phyloP scores from a whole-genome alignment of 1,140 invertebrate species.

The Teleopsis dalmanni region DNA sequence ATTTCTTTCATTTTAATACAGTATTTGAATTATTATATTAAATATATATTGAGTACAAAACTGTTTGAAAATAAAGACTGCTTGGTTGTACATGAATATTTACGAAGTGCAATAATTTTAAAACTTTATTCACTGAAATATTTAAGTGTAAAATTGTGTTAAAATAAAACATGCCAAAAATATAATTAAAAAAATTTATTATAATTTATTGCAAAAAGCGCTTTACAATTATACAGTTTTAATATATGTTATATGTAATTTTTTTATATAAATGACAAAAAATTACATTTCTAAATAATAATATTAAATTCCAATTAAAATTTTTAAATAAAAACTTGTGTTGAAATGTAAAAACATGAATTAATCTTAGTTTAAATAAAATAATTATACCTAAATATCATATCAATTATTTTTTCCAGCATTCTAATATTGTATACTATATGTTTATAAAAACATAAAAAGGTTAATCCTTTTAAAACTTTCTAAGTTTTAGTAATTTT shows the following conservation, averaged over 20 bases:
- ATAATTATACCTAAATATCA: too few relatives aligned
- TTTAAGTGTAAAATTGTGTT: too few relatives aligned
- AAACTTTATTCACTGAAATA: too few relatives aligned
- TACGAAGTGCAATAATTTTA: too few relatives aligned
- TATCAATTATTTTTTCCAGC: too few relatives aligned
- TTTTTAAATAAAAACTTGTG: conserved; percentile 2
- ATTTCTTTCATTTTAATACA: neutral
- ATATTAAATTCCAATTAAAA: neutral
- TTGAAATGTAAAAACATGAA: too few relatives aligned
- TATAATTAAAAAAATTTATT: conserved; percentile 15
- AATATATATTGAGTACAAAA: neutral
- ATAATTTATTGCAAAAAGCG: conserved; percentile 45
- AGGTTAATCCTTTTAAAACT: too few relatives aligned
- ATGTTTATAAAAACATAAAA: too few relatives aligned
- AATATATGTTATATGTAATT: neutral
- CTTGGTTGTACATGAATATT: too few relatives aligned
- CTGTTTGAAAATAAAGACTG: neutral
- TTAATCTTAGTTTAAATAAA: too few relatives aligned
- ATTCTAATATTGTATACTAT: too few relatives aligned
- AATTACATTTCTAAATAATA: conserved; percentile 2
- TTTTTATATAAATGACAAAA: conserved; percentile 1
- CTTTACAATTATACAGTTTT: conserved; percentile 33
- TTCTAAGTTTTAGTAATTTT: too few relatives aligned
- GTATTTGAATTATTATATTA: conserved; percentile 2
- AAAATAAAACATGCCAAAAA: conserved; percentile 13